Evolutionary conservation across 2,113 vertebrate genomes (phyloP), one percentile per base, ranked within the genome.

Genomic region (Pseudois nayaur): DNA sequence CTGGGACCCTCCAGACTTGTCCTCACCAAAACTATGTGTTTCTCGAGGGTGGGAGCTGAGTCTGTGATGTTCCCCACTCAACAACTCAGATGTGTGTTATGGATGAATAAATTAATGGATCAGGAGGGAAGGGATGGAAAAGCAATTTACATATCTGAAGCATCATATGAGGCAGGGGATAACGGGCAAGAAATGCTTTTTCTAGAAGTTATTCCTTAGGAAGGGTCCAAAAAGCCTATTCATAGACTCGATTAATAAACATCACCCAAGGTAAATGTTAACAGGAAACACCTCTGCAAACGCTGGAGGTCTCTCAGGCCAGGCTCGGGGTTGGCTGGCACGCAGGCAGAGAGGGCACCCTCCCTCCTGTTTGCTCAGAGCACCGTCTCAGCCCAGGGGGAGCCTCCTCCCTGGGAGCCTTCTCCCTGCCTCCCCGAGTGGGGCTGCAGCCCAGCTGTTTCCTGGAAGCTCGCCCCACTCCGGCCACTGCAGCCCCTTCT

Each of bases 211-310:
- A 50, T 76, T 95, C 85, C 67, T 95, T 94, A 95, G 85, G 59
- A 96, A 94, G 94, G 25, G 59, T 33, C 54, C 88, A 31, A 33
- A 36, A 59, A 74, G 48, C 95, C 97, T 97, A 98, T 96, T 92
- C 97, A 97, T 97, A 97, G 95, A 95, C 27, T 52, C 16, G 15
- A 60, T 89, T 94, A 92, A 97, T 90, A 97, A 98, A 83, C 88
- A 95, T 12, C 81, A 78, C 93, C 95, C 94, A 89, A 98, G 96
- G 97, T 97, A 96, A 97, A 97, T 95, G 92, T 94, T 97, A 97
- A 88, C 85, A 97, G 96, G 94, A 98, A 97, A 94, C 11, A 25
- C 33, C 59, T 90, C 31, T 45, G 57, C 54, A 93, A 85, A 86
- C 0, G 13, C 1, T 9, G 52, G 48, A 25, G 1, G 57, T 23